phyloP scores from a whole-genome alignment of 1,140 invertebrate genomes.

The Zaprionus vittiger region DNA sequence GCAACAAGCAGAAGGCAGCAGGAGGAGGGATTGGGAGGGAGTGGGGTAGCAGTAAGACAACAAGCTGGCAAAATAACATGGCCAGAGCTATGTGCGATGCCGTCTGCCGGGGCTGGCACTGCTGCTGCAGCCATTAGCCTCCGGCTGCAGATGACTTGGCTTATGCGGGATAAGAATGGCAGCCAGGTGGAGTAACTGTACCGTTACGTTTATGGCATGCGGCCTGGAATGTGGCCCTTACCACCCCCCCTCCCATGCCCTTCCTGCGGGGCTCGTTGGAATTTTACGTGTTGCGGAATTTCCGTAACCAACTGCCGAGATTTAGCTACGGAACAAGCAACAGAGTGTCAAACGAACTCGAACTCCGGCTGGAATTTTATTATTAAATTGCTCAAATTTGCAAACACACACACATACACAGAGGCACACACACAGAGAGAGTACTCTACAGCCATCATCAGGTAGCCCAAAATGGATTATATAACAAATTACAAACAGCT shows the following conservation, averaged over 20 bases:
- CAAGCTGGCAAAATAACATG: slow-evolving; percentile 57
- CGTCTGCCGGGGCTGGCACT: slow-evolving; percentile 38
- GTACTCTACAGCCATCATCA: slow-evolving; percentile 5
- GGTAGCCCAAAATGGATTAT: slow-evolving; percentile 34
- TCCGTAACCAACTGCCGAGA: slow-evolving; percentile 57
- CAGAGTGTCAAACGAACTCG: slow-evolving; percentile 39
- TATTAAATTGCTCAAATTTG: slow-evolving; percentile 55
- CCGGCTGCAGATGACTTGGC: slow-evolving; percentile 35
- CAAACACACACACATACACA: neutral
- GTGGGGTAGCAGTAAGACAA: slow-evolving; percentile 22
- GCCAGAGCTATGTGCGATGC: slow-evolving; percentile 59
- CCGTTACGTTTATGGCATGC: slow-evolving; percentile 40
- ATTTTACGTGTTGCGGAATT: slow-evolving; percentile 70
- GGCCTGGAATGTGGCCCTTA: slow-evolving; percentile 49
- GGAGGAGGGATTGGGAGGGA: neutral
- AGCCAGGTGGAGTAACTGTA: slow-evolving; percentile 6
- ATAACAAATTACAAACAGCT: slow-evolving; percentile 62
- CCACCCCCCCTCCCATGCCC: neutral
- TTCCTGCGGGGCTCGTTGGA: slow-evolving; percentile 18
- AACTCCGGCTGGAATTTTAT: slow-evolving; percentile 51
- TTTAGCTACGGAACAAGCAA: slow-evolving; percentile 27
- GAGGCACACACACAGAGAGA: neutral
- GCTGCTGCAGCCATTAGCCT: slow-evolving; percentile 46
- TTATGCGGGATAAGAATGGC: slow-evolving; percentile 46
- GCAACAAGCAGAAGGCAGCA: slow-evolving; percentile 44